Percentiles rank a stretch among this genome's conserved stretches.
Evolutionary conservation across 2,113 vertebrate species (phyloP).

Genomic region (Bubalus kerabau): DNA sequence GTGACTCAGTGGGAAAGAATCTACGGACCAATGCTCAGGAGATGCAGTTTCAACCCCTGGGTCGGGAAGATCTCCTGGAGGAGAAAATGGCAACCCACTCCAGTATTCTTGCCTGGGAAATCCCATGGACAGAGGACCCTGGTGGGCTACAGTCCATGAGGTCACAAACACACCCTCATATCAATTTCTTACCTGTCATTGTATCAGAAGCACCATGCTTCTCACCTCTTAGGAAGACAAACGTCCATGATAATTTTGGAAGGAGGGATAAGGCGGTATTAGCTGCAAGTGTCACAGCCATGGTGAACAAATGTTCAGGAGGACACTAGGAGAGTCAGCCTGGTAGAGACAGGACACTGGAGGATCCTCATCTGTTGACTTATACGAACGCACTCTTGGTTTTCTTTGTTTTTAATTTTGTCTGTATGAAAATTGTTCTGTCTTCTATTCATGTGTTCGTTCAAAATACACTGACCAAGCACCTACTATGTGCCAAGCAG

Average conservation of each 20-base stretch:
- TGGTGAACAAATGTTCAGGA: background rate
- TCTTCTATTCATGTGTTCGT: background rate
- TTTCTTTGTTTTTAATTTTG: conserved; percentile 3
- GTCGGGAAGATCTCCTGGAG: background rate
- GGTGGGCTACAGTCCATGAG: background rate
- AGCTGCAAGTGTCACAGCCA: background rate
- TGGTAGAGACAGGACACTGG: background rate
- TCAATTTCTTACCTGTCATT: background rate
- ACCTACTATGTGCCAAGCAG: background rate
- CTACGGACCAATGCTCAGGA: background rate
- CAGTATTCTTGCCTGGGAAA: background rate
- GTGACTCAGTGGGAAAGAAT: background rate
- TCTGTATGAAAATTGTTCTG: background rate
- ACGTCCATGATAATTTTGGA: background rate
- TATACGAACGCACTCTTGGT: background rate
- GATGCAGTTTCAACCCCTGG: background rate
- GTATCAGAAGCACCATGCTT: background rate
- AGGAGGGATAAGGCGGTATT: accelerated
- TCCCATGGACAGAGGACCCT: background rate
- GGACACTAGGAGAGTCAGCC: background rate
- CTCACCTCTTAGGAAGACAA: background rate
- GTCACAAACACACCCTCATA: background rate
- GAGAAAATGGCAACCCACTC: background rate
- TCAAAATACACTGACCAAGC: background rate
- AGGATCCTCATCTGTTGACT: background rate